Conservation (phyloP, 2,113 vertebrate species). For the Brachirus orientalis region DNA sequence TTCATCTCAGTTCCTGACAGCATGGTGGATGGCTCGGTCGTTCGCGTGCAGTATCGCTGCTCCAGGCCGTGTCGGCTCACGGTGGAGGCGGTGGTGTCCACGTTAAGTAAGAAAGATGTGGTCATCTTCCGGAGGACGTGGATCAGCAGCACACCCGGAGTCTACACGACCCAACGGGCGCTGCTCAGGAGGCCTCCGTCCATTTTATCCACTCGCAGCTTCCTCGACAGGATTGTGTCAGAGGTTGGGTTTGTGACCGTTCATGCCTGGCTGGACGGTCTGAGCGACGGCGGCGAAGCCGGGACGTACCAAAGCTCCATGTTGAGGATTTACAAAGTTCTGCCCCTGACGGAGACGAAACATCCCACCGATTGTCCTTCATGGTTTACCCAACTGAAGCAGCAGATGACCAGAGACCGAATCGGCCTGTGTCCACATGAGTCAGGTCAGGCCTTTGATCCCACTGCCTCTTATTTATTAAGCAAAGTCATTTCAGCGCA, state of each 20-base stretch:
- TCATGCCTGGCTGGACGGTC: constrained; percentile 85
- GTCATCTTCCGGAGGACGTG: constrained; percentile 87
- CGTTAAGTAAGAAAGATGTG: constrained; percentile 81
- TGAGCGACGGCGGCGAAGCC: constrained; percentile 49
- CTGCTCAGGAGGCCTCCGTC: constrained; percentile 84
- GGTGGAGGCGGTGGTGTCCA: constrained; percentile 86
- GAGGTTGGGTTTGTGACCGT: constrained; percentile 82
- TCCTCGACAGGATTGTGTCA: constrained; percentile 82
- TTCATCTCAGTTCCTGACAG: constrained; percentile 84
- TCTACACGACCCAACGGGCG: constrained; percentile 78
- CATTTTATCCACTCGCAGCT: constrained; percentile 85
- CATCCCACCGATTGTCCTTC: constrained; percentile 84
- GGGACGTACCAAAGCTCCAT: constrained; percentile 71
- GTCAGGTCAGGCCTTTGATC: constrained; percentile 80
- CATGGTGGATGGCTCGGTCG: constrained; percentile 80
- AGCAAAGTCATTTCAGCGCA: no score
- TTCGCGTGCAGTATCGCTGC: constrained; percentile 86
- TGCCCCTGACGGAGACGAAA: constrained; percentile 80
- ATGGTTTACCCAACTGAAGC: constrained; percentile 86
- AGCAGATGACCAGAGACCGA: constrained; percentile 81
- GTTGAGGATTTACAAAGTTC: constrained; percentile 80
- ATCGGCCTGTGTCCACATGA: constrained; percentile 85
- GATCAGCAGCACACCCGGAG: constrained; percentile 77
- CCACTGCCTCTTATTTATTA: no score
- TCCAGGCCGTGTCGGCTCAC: constrained; percentile 84